A percentile compares a stretch with the other conserved stretches of the same genome.
Conservation (phyloP, 2,888 invertebrate genomes). For the Heliothis peltigera region DNA sequence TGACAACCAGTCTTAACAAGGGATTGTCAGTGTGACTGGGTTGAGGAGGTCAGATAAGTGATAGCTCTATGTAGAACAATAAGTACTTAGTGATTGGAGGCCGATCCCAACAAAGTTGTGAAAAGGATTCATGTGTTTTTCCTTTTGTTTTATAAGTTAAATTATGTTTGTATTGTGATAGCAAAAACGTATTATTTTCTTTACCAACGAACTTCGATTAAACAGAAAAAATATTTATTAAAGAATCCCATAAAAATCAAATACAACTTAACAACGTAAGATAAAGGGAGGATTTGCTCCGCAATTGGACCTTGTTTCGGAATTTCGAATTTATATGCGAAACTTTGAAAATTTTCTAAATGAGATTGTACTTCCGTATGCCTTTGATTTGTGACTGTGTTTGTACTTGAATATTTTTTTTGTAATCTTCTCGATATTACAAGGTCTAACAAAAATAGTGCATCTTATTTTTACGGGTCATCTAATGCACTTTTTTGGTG, state of each 20-base stretch:
- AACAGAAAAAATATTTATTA: constrained; percentile 18
- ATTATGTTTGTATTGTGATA: constrained; percentile 2
- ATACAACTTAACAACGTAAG: constrained; percentile 32
- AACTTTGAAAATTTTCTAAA: constrained; percentile 27
- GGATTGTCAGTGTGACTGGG: too few species aligned
- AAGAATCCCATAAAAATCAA: constrained; percentile 44
- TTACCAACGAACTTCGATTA: constrained; percentile 22
- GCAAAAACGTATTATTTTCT: constrained; percentile 4
- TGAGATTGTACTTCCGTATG: constrained; percentile 8
- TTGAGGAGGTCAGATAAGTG: too few species aligned
- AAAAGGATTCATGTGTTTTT: constrained; percentile 8
- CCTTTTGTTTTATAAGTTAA: constrained; percentile 4
- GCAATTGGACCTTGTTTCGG: constrained; percentile 27
- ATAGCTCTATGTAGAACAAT: too few species aligned
- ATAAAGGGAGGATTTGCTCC: constrained; percentile 37
- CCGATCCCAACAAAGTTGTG: too few species aligned
- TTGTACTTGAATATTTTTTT: constrained; percentile 2
- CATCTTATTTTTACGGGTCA: too few species aligned
- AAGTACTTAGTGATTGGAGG: too few species aligned
- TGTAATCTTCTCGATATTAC: too few species aligned
- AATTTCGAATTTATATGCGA: constrained; percentile 18
- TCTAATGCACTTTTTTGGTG: too few species aligned
- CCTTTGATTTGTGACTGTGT: constrained; percentile 14
- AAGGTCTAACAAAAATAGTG: too few species aligned
- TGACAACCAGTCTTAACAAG: too few species aligned